A percentile compares a stretch with the other conserved stretches of the same genome.
Evolutionary conservation across 2,113 vertebrate genomes (phyloP).

Genomic region (Psittacula cyanocephala): DNA sequence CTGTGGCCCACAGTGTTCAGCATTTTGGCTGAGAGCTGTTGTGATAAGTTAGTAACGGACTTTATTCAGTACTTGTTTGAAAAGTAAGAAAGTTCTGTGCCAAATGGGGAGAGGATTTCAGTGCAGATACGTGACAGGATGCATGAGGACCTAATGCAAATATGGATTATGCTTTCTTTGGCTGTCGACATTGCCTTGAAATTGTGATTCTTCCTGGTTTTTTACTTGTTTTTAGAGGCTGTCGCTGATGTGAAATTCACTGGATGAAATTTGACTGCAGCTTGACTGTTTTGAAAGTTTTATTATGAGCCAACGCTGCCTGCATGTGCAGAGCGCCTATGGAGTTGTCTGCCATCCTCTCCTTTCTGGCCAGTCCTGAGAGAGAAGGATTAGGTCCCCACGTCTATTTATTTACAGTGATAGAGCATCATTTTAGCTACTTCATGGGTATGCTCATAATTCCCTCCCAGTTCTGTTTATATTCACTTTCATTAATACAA

Average conservation of each 20-base stretch:
- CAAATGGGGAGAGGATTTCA: constrained; percentile 5
- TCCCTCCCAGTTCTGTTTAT: not conserved
- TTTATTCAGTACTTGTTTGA: not conserved
- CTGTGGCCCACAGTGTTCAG: not conserved
- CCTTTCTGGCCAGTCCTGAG: not conserved
- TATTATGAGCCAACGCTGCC: not conserved
- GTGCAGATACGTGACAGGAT: not conserved
- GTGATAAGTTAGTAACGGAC: not conserved
- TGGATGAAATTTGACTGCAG: not conserved
- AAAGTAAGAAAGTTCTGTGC: constrained; percentile 22
- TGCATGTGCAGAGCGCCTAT: not conserved
- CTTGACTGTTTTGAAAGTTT: not conserved
- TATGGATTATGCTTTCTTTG: not conserved
- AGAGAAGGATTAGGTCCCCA: not conserved
- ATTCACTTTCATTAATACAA: not conserved
- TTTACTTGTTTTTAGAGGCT: not conserved
- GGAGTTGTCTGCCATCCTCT: not conserved
- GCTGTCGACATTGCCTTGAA: not conserved
- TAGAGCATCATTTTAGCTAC: not conserved
- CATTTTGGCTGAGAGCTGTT: not conserved
- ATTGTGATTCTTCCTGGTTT: not conserved
- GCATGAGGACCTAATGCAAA: not conserved
- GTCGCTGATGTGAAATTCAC: not conserved
- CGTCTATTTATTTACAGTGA: not conserved
- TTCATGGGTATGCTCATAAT: not conserved